A percentile compares a stretch with the other conserved stretches of the same genome.
phyloP scores from a whole-genome alignment of 2,797 vertebrate species.

The Champsocephalus esox region DNA sequence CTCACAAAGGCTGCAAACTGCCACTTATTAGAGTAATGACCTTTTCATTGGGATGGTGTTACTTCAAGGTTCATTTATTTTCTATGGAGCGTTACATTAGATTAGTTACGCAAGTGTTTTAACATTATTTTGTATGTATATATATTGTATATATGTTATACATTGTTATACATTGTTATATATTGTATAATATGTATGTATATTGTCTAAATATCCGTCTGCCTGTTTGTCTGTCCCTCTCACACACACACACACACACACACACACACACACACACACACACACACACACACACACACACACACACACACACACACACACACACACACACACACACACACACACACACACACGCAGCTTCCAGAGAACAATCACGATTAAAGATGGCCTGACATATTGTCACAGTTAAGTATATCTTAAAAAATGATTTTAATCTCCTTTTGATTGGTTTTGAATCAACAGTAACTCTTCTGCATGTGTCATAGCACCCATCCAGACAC shows the following conservation, averaged over 20 bases:
- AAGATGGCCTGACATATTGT: constrained; percentile 49
- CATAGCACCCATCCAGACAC: constrained; percentile 39
- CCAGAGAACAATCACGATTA: constrained; percentile 47
- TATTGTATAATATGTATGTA: too few relatives aligned
- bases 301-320: background rate
- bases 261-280: background rate
- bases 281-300: background rate
- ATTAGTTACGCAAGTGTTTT: background rate
- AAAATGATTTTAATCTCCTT: constrained; percentile 49
- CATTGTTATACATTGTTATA: too few relatives aligned
- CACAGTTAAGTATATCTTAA: constrained; percentile 50
- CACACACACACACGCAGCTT: constrained; percentile 4
- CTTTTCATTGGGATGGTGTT: background rate
- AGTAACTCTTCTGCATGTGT: constrained; percentile 30
- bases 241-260: background rate
- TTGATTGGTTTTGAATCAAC: constrained; percentile 55
- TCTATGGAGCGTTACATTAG: background rate
- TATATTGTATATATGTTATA: too few relatives aligned
- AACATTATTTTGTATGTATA: background rate
- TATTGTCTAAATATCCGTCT: background rate
- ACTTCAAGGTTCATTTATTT: background rate
- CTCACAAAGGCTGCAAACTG: constrained; percentile 7
- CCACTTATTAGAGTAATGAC: background rate
- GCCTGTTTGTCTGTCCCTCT: background rate
- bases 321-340: background rate